Evolutionary conservation across 2,888 invertebrate genomes (phyloP).

Genomic region (Margaritifera margaritifera): DNA sequence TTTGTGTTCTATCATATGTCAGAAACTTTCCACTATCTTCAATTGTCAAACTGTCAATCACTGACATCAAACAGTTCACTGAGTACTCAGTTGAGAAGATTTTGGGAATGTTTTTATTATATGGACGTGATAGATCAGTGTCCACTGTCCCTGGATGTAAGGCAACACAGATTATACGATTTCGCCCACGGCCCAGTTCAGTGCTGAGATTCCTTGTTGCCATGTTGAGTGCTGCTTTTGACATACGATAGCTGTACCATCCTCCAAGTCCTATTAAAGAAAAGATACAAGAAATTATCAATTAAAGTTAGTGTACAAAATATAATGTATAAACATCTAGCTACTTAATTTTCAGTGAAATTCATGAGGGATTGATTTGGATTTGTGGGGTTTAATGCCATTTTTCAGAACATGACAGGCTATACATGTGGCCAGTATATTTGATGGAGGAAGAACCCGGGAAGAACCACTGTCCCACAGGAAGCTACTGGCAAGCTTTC

Average conservation of each 20-base stretch:
- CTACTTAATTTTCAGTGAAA: background rate
- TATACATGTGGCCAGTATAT: too few species aligned
- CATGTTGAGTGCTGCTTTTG: constrained; percentile 65
- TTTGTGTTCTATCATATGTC: constrained; percentile 49
- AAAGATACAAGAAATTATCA: constrained; percentile 4
- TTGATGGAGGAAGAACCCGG: too few species aligned
- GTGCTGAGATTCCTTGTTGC: constrained; percentile 61
- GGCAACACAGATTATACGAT: constrained; percentile 53
- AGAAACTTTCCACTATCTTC: constrained; percentile 58
- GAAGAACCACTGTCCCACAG: too few species aligned
- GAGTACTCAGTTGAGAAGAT: constrained; percentile 56
- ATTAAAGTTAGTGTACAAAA: background rate
- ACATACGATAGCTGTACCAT: constrained; percentile 64
- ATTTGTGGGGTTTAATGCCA: too few species aligned
- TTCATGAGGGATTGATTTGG: too few species aligned
- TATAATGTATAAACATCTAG: background rate
- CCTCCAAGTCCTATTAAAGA: constrained; percentile 55
- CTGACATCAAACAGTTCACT: constrained; percentile 49
- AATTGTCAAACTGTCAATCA: constrained; percentile 51
- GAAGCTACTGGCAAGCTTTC: too few species aligned
- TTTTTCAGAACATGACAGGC: too few species aligned
- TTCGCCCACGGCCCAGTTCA: constrained; percentile 55
- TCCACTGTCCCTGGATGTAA: constrained; percentile 64
- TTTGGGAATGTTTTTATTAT: constrained; percentile 60
- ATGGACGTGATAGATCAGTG: constrained; percentile 60